These are phyloP conservation scores for Chauna torquata DNA, from an alignment of 2,113 vertebrate species.

Conservation along the genomic window DNA sequence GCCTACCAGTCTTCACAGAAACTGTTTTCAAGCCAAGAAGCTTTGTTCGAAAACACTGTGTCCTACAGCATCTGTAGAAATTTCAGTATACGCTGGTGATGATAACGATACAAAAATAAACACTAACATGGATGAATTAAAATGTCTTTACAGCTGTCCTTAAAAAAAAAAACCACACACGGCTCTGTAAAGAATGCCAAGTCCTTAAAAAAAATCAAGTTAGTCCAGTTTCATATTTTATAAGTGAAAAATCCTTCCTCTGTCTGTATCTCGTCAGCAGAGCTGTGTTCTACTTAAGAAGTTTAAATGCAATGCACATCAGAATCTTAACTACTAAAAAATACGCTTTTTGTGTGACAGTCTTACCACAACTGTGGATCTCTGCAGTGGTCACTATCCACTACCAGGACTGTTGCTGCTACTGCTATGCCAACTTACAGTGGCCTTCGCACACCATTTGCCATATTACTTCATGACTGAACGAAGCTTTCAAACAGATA, in stretches of 20 bases:
- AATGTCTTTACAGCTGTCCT: not conserved
- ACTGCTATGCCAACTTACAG: fast-evolving
- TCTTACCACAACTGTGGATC: fast-evolving
- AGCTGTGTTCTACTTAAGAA: not conserved
- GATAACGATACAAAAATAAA: not conserved
- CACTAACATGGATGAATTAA: not conserved
- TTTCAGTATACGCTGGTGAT: not conserved
- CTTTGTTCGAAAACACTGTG: not conserved
- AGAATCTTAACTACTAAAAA: not conserved
- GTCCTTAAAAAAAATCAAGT: not conserved
- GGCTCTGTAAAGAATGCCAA: not conserved
- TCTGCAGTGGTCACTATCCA: fast-evolving
- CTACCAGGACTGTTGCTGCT: not conserved
- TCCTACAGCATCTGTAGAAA: not conserved
- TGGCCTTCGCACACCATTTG: fast-evolving
- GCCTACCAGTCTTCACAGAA: not conserved
- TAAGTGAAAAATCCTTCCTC: not conserved
- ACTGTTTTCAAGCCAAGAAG: not conserved
- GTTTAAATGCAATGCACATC: not conserved
- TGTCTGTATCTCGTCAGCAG: not conserved
- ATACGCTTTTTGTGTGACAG: fast-evolving
- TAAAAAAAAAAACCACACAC: not conserved
- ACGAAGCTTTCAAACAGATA: fast-evolving
- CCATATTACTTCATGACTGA: fast-evolving
- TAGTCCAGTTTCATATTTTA: fast-evolving